Percentiles rank a stretch among this genome's conserved stretches.
phyloP scores from a whole-genome alignment of 2,888 invertebrate species.

The Tribolium freemani region DNA sequence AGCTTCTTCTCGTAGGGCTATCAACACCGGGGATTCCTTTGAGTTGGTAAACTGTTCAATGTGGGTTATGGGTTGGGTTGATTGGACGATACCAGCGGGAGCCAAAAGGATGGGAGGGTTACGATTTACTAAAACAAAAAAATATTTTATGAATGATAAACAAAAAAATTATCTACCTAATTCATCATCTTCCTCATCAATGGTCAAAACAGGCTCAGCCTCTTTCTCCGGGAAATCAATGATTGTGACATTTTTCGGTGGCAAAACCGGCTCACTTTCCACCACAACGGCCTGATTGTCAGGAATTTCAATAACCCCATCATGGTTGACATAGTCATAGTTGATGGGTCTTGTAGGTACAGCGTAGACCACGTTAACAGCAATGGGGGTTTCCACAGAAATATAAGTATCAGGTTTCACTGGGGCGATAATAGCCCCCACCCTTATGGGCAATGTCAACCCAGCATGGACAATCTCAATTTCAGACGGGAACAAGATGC shows the following conservation, averaged over 20 bases:
- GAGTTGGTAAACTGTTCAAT: slow-evolving; percentile 66
- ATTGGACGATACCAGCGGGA: slow-evolving; percentile 69
- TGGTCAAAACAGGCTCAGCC: slow-evolving; percentile 60
- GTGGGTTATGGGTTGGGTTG: slow-evolving; percentile 65
- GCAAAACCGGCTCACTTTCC: slow-evolving; percentile 54
- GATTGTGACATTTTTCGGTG: slow-evolving; percentile 62
- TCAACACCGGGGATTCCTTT: slow-evolving; percentile 66
- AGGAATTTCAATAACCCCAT: slow-evolving; percentile 47
- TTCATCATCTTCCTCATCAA: slow-evolving; percentile 64
- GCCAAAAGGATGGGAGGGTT: slow-evolving; percentile 65
- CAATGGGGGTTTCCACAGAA: slow-evolving; percentile 62
- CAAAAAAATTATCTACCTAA: slow-evolving; percentile 56
- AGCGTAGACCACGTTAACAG: slow-evolving; percentile 66
- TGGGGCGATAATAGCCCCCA: slow-evolving; percentile 68
- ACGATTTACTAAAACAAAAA: slow-evolving; percentile 59
- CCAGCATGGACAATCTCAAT: slow-evolving; percentile 65
- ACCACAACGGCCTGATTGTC: slow-evolving; percentile 62
- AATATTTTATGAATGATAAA: neutral
- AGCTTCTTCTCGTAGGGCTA: slow-evolving; percentile 65
- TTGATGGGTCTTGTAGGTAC: slow-evolving; percentile 65
- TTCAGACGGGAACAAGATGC: slow-evolving; percentile 66
- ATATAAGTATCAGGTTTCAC: slow-evolving; percentile 60
- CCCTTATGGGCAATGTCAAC: slow-evolving; percentile 64
- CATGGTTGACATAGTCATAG: slow-evolving; percentile 52
- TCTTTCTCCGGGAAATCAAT: slow-evolving; percentile 60